Evolutionary conservation across 2,113 vertebrate species (phyloP).

Genomic region (Chitala chitala): DNA sequence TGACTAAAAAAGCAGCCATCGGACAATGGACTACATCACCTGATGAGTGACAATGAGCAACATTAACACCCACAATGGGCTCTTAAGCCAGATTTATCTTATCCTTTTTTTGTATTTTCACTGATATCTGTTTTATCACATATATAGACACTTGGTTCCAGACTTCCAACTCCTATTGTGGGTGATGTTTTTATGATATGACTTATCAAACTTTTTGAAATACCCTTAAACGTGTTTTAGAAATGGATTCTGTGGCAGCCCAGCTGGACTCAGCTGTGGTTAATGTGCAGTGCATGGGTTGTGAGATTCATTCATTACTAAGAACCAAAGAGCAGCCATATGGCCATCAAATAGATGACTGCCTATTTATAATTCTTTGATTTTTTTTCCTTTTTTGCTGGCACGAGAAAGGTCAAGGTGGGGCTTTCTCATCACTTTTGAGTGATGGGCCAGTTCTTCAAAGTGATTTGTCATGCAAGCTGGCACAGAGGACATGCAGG

Average conservation of each 20-base stretch:
- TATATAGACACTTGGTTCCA: too few relatives aligned
- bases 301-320: conserved; percentile 27
- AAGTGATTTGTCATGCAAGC: conserved; percentile 1
- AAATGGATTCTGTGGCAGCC: conserved; percentile 25
- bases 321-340: conserved; percentile 30
- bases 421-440: conserved; percentile 13
- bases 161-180: too few relatives aligned
- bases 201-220: too few relatives aligned
- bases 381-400: conserved; percentile 23
- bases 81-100: not conserved
- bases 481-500: not conserved
- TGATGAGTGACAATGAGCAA: not conserved
- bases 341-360: conserved; percentile 31
- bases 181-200: too few relatives aligned
- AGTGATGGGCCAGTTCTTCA: not conserved
- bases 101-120: not conserved
- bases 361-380: conserved; percentile 34
- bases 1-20: not conserved
- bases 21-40: too few relatives aligned
- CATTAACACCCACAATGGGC: not conserved
- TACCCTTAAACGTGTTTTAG: not conserved
- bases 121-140: not conserved
- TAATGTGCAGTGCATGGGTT: conserved; percentile 20
- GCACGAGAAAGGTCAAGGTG: conserved; percentile 35
- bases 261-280: conserved; percentile 20